These are phyloP conservation scores for Hafferia zeledoni DNA, from an alignment of 2,797 vertebrate genomes.

Conservation along the genomic window DNA sequence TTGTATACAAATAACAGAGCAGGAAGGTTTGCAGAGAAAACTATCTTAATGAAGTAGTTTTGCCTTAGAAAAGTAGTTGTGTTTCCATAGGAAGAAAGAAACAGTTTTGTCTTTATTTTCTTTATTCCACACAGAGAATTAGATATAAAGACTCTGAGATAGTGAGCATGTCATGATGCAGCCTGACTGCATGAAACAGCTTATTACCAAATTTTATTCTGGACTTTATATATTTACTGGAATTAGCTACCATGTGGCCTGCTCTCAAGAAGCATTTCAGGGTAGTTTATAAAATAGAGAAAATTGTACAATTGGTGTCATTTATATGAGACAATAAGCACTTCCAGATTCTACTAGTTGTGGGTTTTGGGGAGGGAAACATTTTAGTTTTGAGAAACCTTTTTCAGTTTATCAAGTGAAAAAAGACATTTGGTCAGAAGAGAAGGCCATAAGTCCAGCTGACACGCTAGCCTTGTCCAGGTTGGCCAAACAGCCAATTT, in stretches of 20 bases:
- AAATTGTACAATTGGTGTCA: neutral
- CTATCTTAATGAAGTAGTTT: neutral
- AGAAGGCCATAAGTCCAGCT: neutral
- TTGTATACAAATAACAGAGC: neutral
- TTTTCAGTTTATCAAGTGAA: neutral
- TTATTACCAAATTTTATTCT: neutral
- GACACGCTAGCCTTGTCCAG: neutral
- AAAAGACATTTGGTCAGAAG: neutral
- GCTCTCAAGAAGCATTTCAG: neutral
- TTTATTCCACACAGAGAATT: neutral
- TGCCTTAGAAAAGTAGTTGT: neutral
- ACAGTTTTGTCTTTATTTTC: neutral
- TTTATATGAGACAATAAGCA: neutral
- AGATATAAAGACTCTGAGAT: neutral
- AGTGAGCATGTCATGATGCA: neutral
- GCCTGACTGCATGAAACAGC: neutral
- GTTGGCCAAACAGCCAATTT: neutral
- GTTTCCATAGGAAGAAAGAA: neutral
- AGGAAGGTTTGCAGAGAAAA: neutral
- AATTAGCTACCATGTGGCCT: neutral
- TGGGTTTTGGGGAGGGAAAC: neutral
- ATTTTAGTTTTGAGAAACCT: neutral
- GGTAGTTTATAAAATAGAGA: neutral
- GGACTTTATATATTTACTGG: neutral
- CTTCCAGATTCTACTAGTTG: neutral